Base-by-base conservation (phyloP, 1,140 invertebrate species). In the Sitodiplosis mosellana region DNA sequence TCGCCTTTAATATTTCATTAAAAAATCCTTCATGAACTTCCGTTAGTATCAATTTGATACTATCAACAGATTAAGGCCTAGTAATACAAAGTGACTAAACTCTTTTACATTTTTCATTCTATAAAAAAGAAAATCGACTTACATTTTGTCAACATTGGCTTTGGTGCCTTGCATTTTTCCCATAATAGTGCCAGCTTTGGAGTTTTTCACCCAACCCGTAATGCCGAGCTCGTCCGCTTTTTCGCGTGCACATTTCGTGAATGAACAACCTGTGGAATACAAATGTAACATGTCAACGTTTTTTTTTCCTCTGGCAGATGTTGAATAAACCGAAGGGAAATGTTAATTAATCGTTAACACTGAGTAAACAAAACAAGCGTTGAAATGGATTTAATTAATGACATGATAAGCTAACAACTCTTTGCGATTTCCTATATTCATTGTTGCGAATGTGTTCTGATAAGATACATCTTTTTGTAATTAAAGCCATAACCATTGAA, bases 151-250 rank as follows among this genome's bases (percentile, higher is more conserved):
- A 48, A 91, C 68, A 51, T 77, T 72, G 7, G 74, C 67, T 59
- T 83, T 85, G 14, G 70, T 70, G 19, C 88, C 88, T 67, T 92
- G 83, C 61, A 91, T 74, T 65, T 87, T 87, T 18, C 88, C 88
- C 1, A 86, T 69, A 44, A 91, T 83, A 8, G 87, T 87, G 21
- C 87, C 87, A 51, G 72, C 74, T 61, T 81, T 86, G n/a, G 78
- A 80, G 58, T 89, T 88, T 61, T 90, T 90, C 47, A 91, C 81
- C 87, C 87, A 92, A n/a, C 88, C 88, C 22, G 74, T 75, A 14
- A 91, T 71, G 34, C 75, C 76, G 14, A 85, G 64, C 53, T 79
- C 70, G 49, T 75, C 73, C 22, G 76, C 77, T 48, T 82, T 68
- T 55, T 89, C 86, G 54, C 82, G 78, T 54, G 83, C 83, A 59